Percentiles rank a stretch among this genome's conserved stretches.
These are phyloP conservation scores for Acanthisitta chloris DNA, from an alignment of 2,113 vertebrate species.

Conservation along the genomic window DNA sequence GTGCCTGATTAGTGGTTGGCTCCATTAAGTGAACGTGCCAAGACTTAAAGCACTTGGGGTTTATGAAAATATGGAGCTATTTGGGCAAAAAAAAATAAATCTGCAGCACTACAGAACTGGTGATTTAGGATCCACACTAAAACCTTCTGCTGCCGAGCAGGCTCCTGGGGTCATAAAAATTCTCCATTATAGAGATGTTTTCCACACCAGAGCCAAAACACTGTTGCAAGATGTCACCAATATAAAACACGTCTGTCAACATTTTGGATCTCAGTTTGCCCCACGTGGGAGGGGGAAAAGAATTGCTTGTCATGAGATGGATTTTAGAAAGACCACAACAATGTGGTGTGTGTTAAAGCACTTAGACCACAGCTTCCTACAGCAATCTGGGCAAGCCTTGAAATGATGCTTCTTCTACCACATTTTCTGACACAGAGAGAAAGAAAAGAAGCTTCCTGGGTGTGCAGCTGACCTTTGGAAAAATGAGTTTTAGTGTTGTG, in stretches of 20 bases:
- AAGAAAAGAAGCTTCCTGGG: neutral
- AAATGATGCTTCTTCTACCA: neutral
- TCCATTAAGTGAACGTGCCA: fast-evolving
- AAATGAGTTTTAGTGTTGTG: neutral
- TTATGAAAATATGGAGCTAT: neutral
- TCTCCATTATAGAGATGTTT: neutral
- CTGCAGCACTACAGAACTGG: neutral
- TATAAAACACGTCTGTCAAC: neutral
- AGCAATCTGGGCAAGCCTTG: neutral
- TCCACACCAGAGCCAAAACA: neutral
- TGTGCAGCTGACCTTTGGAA: neutral
- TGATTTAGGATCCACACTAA: neutral
- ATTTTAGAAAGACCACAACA: neutral
- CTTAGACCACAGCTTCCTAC: neutral
- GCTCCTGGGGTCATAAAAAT: neutral
- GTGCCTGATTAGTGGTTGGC: neutral
- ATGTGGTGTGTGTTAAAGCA: neutral
- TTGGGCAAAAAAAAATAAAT: neutral
- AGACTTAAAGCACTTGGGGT: neutral
- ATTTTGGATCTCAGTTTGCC: neutral
- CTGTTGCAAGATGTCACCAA: neutral
- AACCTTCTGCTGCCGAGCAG: neutral
- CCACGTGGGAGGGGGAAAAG: fast-evolving
- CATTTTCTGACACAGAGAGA: neutral
- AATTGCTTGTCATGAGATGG: neutral